Evolutionary conservation across 2,113 vertebrate species (phyloP), one percentile per base, ranked within the genome.

Genomic region (Saimiri boliviensis): DNA sequence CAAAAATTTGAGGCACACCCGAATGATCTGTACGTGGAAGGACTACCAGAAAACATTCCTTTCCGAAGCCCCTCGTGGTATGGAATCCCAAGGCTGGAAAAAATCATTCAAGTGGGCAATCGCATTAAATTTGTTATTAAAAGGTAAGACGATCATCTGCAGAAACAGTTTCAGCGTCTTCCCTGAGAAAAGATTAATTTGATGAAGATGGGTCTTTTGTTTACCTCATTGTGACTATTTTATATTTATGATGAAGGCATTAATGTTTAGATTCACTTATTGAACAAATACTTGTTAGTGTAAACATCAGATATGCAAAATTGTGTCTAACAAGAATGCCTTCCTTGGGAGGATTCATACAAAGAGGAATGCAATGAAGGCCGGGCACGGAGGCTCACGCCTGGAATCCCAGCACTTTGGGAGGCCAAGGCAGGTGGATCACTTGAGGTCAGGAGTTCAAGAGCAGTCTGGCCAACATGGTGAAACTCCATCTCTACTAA

Each of bases 41-140:
- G 99, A 25, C 97, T 99, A 1, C 99, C 99, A 27, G 98, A 99
- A 12, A 99, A 98, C 60, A 96, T 99, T 93, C 98, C 99, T 37
- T 99, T 99, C 49, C 98, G 98, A 97, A 99, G 98, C 71, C 99
- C 99, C 0, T 99, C 99, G 0, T 99, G 99, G 99, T 99, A 99
- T 42, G 99, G 99, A 58, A 99, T 99, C 82, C 98, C 99, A 68
- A 98, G 99, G 73, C 98, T 99, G 52, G 99, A 99, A 94, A 98
- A 99, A 90, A 99, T 99, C 70, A 98, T 99, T 94, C 97, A 98
- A 98, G 96, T 60, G 66, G 91, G 98, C 93, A 97, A 98, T 97
- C 98, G 95, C 58, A 98, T 99, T 97, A 99, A 98, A 83, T 99
- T 99, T 97, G 97, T 99, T 13, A 99, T 99, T 87, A 99, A 98